Evolutionary conservation across 2,113 vertebrate genomes (phyloP), one percentile per base, ranked within the genome.

Genomic region (Gila orcuttii): DNA sequence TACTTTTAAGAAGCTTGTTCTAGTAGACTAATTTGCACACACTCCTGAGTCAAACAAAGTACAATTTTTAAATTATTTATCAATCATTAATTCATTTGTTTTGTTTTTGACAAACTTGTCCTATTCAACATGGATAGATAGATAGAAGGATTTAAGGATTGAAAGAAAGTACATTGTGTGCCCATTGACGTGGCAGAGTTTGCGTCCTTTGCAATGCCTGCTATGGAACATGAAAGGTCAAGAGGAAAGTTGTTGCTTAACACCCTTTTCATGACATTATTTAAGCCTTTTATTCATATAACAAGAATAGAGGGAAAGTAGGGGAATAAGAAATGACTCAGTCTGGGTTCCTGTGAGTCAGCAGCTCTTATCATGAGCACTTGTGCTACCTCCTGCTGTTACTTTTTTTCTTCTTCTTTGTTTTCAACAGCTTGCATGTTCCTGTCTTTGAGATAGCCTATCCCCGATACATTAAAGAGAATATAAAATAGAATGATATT

Each of bases 401-500:
- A 47, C 69, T 47, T 17, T n/a, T 52, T 17, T 52, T 17, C 3
- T 52, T 2, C 15, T 68, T 17, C 33, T 71, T 36, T 69, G 64
- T 23, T 42, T 73, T 74, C 71, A 74, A 45, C 11, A 74, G 11
- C 21, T 23, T 74, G n/a, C 23, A 47, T 28, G 12, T 47, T 74
- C 42, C 6, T 74, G n/a, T 74, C 42, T 47, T 74, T 47, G 42
- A 47, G 42, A 74, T 25, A 42, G 42, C 42, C 42, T 42, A 25
- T 47, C 23, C 69, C 12, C 9, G 13, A 1, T 13, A n/a, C 69
- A 45, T 42, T n/a, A 7, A 74, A 74, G 39, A 25, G 42, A 25
- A 74, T 74, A 74, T 74, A 74, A 74, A 74, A 17, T 10, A 47
- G 71, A 74, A 74, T 74, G n/a, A 47, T 74, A 47, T 42, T 71